Evolutionary conservation across 2,888 invertebrate species (phyloP).

Genomic region (Chymomyza fuscimana): DNA sequence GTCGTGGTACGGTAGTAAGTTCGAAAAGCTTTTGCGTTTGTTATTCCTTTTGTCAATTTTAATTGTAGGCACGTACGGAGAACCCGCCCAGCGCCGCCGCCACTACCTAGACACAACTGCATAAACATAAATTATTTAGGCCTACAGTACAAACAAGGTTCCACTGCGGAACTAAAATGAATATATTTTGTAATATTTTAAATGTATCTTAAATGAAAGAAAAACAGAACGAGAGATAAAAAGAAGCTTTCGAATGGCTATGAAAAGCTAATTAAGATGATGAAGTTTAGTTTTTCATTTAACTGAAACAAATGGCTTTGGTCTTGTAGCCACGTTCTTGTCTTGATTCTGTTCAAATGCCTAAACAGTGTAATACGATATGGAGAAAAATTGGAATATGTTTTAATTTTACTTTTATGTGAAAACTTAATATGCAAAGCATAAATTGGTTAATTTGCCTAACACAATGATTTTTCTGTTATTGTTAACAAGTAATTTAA

Average conservation of each 20-base stretch:
- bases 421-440: no score
- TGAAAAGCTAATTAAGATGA: not conserved
- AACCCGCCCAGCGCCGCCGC: constrained; percentile 43
- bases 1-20: not conserved
- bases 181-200: not conserved
- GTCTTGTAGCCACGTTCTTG: no score
- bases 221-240: not conserved
- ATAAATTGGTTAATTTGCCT: no score
- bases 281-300: not conserved
- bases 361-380: no score
- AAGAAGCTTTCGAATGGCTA: not conserved
- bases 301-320: no score
- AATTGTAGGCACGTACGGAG: constrained; percentile 68
- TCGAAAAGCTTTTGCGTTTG: constrained; percentile 36
- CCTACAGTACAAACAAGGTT: not conserved
- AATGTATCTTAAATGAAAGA: not conserved
- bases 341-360: no score
- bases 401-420: no score
- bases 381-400: no score
- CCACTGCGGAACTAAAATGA: not conserved
- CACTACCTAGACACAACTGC: constrained; percentile 56
- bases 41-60: constrained; percentile 52
- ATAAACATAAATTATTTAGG: constrained; percentile 59
- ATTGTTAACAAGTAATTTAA: no score
- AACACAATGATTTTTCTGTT: no score